phyloP scores from a whole-genome alignment of 2,888 invertebrate species.

The Athrips mouffetella region DNA sequence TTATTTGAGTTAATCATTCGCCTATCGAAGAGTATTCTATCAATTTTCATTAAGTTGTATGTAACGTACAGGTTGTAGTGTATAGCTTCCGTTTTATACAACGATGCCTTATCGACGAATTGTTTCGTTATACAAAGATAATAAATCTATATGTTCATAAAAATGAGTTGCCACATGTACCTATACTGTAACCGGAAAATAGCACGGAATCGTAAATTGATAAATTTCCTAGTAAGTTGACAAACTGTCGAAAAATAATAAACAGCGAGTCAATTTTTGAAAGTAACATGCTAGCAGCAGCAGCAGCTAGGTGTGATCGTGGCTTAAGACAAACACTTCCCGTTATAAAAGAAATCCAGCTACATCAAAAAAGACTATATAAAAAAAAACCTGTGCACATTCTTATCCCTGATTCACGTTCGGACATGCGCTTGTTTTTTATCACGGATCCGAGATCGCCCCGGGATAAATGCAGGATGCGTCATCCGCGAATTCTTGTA shows the following conservation, averaged over 20 bases:
- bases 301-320: too few species aligned
- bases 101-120: neutral
- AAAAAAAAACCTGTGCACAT: neutral
- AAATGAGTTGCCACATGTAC: too few species aligned
- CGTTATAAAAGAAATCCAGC: neutral
- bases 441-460: conserved; percentile 27
- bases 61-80: neutral
- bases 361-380: neutral
- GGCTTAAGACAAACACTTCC: too few species aligned
- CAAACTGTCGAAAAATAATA: too few species aligned
- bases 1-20: neutral
- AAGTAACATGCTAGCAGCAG: too few species aligned
- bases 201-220: too few species aligned
- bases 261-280: too few species aligned
- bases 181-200: too few species aligned
- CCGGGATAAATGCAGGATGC: conserved; percentile 44
- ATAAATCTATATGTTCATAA: too few species aligned
- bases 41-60: conserved; percentile 1
- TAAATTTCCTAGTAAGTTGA: too few species aligned
- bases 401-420: conserved; percentile 9
- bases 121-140: neutral
- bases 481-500: conserved; percentile 46
- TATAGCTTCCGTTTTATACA: conserved; percentile 4
- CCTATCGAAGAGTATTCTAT: neutral
- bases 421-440: conserved; percentile 18